These are phyloP conservation scores for Hoplodrina blanda DNA, from an alignment of 2,888 invertebrate species.

Conservation along the genomic window DNA sequence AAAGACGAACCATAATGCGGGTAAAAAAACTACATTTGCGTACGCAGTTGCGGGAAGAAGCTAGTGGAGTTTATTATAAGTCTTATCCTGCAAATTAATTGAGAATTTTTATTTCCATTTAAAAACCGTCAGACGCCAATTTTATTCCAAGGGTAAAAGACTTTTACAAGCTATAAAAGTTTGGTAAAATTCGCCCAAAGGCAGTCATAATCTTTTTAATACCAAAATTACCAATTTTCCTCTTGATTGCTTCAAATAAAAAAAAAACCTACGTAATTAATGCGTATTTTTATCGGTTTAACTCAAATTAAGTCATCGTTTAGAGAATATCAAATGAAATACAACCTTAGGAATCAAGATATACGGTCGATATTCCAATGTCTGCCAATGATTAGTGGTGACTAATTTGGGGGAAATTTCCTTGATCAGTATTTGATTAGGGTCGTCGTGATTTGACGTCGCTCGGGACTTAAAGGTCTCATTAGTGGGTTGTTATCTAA, in stretches of 20 bases:
- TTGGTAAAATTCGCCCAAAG: neutral
- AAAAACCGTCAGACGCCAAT: neutral
- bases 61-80: too few relatives aligned
- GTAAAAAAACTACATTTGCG: too few relatives aligned
- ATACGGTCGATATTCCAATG: neutral
- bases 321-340: neutral
- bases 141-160: neutral
- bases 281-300: constrained; percentile 27
- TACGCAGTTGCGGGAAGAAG: too few relatives aligned
- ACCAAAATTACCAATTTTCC: constrained; percentile 17
- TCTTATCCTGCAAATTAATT: too few relatives aligned
- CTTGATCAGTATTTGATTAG: constrained; percentile 56
- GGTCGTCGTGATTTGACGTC: constrained; percentile 30
- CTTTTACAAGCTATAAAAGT: neutral
- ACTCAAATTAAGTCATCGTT: constrained; percentile 23
- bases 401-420: constrained; percentile 48
- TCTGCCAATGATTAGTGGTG: constrained; percentile 35
- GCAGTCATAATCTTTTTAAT: neutral
- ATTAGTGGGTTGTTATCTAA: constrained; percentile 12
- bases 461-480: neutral
- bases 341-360: neutral
- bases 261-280: constrained; percentile 16
- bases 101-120: too few relatives aligned
- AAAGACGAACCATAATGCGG: too few relatives aligned
- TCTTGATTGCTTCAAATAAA: neutral